These are phyloP conservation scores for Limosa lapponica DNA, from an alignment of 2,797 vertebrate genomes.

Conservation along the genomic window DNA sequence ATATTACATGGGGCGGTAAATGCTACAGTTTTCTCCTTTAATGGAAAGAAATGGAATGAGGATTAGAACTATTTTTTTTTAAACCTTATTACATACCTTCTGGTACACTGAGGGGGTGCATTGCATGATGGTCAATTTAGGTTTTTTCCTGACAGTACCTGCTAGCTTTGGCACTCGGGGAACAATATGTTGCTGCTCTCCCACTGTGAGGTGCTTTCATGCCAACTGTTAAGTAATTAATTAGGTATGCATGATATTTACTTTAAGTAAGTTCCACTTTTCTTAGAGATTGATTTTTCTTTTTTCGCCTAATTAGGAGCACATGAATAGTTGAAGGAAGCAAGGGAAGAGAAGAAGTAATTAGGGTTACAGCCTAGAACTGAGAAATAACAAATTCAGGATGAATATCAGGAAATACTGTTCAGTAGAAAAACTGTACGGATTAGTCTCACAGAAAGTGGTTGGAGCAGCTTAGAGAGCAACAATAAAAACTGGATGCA, in stretches of 20 bases:
- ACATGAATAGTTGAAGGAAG: not conserved
- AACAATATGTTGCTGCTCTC: not conserved
- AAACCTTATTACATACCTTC: not conserved
- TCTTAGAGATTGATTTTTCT: not conserved
- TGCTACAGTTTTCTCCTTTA: slow-evolving; percentile 33
- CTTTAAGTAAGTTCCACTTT: not conserved
- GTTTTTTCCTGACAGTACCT: not conserved
- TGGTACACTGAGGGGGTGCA: not conserved
- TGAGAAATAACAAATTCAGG: not conserved
- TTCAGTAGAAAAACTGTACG: not conserved
- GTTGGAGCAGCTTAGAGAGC: not conserved
- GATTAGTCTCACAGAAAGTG: not conserved
- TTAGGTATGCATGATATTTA: not conserved
- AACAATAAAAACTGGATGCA: not conserved
- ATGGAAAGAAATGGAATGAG: slow-evolving; percentile 29
- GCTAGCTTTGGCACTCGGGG: not conserved
- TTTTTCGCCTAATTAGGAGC: not conserved
- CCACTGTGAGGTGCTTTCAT: not conserved
- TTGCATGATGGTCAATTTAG: not conserved
- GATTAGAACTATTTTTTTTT: not conserved
- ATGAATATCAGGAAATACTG: not conserved
- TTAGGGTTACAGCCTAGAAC: not conserved
- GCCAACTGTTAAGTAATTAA: slow-evolving; percentile 28
- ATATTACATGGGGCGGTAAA: not conserved
- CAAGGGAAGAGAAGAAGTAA: not conserved